Evolutionary conservation across 2,888 invertebrate genomes (phyloP).

Genomic region (Uropetala carovei): DNA sequence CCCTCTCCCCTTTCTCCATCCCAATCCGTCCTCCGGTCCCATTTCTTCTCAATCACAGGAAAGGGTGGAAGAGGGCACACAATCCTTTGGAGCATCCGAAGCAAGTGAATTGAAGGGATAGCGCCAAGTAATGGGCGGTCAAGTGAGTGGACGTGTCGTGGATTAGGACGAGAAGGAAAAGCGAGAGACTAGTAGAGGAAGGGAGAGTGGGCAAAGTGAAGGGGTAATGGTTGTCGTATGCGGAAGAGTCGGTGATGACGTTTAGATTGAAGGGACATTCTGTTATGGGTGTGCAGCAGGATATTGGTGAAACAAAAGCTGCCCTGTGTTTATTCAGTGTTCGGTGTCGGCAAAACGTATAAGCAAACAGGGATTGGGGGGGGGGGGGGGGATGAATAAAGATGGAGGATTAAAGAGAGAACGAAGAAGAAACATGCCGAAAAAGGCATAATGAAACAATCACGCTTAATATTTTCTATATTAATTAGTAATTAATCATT

Average conservation of each 20-base stretch:
- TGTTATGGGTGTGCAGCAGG: background rate
- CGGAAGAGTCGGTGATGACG: background rate
- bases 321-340: too few species aligned
- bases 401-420: too few species aligned
- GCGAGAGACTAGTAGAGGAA: background rate
- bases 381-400: too few species aligned
- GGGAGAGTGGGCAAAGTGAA: background rate
- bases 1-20: background rate
- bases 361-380: too few species aligned
- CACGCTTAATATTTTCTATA: too few species aligned
- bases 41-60: background rate
- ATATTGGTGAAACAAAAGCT: too few species aligned
- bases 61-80: background rate
- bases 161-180: background rate
- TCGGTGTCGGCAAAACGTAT: too few species aligned
- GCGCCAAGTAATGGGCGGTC: slow-evolving; percentile 47
- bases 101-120: slow-evolving; percentile 31
- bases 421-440: too few species aligned
- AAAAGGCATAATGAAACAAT: too few species aligned
- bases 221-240: background rate
- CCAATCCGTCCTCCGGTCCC: background rate
- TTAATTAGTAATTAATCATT: too few species aligned
- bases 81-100: slow-evolving; percentile 37
- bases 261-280: background rate
- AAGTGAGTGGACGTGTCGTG: slow-evolving; percentile 23